phyloP scores from a whole-genome alignment of 2,113 vertebrate genomes.

The Channa argus region DNA sequence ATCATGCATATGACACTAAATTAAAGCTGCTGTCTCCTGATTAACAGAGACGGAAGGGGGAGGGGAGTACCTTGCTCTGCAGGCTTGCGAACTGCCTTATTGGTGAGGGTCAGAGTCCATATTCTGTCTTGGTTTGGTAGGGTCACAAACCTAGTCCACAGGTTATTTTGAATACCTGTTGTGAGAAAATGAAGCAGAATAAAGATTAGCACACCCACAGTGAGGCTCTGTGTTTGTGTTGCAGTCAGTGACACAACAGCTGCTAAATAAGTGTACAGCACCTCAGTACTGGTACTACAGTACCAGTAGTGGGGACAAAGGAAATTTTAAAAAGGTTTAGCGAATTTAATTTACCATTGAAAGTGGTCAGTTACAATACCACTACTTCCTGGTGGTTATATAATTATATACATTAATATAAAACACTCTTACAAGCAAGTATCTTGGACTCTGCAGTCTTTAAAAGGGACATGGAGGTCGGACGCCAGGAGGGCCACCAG shows the following conservation, averaged over 20 bases:
- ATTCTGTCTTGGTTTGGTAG: constrained; percentile 88
- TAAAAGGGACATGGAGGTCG: constrained; percentile 92
- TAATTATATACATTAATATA: not conserved
- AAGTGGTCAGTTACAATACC: not conserved
- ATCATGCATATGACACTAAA: not conserved
- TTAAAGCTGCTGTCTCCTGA: not conserved
- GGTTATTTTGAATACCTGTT: constrained; percentile 88
- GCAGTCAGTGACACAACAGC: not conserved
- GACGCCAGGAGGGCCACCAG: constrained; percentile 92
- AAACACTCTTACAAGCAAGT: constrained; percentile 85
- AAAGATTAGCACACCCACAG: not conserved
- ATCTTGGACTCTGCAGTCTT: constrained; percentile 91
- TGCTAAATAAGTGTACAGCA: not conserved
- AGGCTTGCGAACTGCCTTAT: constrained; percentile 62
- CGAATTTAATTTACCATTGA: not conserved
- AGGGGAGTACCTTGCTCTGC: constrained; percentile 54
- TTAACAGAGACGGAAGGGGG: not conserved
- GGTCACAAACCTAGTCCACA: constrained; percentile 89
- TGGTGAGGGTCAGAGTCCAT: constrained; percentile 90
- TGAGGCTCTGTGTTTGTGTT: not conserved
- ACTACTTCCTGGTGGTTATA: not conserved
- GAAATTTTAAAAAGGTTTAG: not conserved
- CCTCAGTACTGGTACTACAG: not conserved
- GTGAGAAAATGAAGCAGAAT: not conserved
- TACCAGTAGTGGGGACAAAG: not conserved